Evolutionary conservation across 2,113 vertebrate genomes (phyloP).

Genomic region (Sclerurus mexicanus): DNA sequence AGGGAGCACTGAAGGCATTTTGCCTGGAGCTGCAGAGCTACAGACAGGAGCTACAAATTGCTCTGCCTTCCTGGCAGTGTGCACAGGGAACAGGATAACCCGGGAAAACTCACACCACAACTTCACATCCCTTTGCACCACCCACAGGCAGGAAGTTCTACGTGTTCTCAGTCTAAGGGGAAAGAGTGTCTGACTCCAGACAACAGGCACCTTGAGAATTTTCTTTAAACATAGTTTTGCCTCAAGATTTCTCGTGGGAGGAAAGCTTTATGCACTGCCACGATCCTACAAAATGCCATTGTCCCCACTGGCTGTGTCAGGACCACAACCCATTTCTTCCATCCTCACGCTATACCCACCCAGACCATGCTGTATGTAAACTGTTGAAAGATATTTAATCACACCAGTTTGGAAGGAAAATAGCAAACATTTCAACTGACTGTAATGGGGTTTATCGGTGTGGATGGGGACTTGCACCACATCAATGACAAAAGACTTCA

Average conservation of each 20-base stretch:
- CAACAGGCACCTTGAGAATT: not conserved
- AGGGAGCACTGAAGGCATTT: not conserved
- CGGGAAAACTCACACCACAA: not conserved
- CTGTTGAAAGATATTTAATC: not conserved
- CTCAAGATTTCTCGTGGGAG: not conserved
- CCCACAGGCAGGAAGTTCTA: not conserved
- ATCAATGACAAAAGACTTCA: not conserved
- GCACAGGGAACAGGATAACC: not conserved
- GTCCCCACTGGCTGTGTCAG: rapidly evolving
- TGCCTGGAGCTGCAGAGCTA: not conserved
- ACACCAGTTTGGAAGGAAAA: not conserved
- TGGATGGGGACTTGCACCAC: not conserved
- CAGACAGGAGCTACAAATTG: constrained; percentile 21
- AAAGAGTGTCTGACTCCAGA: not conserved
- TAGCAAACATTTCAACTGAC: not conserved
- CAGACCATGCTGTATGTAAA: rapidly evolving
- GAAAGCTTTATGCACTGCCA: not conserved
- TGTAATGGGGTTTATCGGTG: not conserved
- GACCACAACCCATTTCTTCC: not conserved
- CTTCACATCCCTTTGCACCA: not conserved
- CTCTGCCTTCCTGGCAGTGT: not conserved
- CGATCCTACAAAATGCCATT: not conserved
- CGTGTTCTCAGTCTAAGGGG: rapidly evolving
- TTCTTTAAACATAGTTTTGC: not conserved
- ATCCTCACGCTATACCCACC: not conserved